These are phyloP conservation scores for Ataeniobius toweri DNA, from an alignment of 2,797 vertebrate genomes.

Conservation along the genomic window DNA sequence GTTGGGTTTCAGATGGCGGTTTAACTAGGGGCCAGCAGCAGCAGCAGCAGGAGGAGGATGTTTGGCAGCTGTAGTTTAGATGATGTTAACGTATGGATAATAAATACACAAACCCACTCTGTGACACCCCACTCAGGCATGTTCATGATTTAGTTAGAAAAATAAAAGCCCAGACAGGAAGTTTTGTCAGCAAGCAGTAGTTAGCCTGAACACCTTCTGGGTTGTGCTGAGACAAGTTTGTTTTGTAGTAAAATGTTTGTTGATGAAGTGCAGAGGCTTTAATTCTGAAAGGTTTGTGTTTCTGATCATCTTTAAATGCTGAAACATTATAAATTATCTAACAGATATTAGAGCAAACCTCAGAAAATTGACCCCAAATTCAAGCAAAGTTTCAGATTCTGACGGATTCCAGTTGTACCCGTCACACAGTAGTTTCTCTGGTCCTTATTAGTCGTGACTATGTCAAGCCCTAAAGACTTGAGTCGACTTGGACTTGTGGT, in stretches of 20 bases:
- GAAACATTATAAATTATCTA: neutral
- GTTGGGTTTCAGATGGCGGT: constrained; percentile 54
- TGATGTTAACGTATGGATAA: constrained; percentile 23
- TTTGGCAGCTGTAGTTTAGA: constrained; percentile 46
- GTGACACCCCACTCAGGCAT: constrained; percentile 4
- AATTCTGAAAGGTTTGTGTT: constrained; percentile 13
- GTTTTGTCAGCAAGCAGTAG: neutral
- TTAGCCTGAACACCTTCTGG: neutral
- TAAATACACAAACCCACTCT: neutral
- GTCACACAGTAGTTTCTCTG: no score
- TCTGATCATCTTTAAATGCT: neutral
- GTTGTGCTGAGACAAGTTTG: neutral
- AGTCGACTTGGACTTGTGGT: no score
- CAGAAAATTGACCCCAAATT: no score
- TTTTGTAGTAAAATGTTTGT: constrained; percentile 12
- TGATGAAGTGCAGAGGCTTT: neutral
- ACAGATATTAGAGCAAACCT: neutral
- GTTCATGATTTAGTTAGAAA: constrained; percentile 18
- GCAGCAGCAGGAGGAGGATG: constrained; percentile 20
- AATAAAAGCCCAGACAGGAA: constrained; percentile 15
- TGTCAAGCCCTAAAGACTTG: no score
- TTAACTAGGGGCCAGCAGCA: constrained; percentile 39
- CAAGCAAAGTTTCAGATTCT: no score
- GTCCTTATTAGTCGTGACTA: no score
- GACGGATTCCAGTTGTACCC: no score